Percentiles rank a stretch among this genome's conserved stretches.
These are phyloP conservation scores for Toxotes lorentzi DNA, from an alignment of 2,797 vertebrate genomes.

Conservation along the genomic window DNA sequence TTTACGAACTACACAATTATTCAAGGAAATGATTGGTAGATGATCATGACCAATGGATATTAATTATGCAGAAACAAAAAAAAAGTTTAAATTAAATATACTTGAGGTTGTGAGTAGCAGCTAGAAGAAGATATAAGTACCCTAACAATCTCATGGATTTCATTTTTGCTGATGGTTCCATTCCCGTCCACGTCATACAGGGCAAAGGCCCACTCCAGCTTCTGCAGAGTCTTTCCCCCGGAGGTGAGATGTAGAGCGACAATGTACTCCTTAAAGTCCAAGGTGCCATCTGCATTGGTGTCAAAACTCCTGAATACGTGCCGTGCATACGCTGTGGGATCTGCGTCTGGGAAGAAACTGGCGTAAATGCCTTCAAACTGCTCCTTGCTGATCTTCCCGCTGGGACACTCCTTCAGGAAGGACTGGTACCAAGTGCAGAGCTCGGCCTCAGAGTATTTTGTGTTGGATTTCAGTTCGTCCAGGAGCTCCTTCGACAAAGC, in stretches of 20 bases:
- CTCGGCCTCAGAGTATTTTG: slow-evolving; percentile 90
- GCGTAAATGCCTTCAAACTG: slow-evolving; percentile 94
- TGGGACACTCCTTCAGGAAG: slow-evolving; percentile 93
- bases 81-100: not conserved
- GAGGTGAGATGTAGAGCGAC: slow-evolving; percentile 95
- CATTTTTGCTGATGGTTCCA: slow-evolving; percentile 92
- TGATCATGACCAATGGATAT: no score
- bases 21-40: not conserved
- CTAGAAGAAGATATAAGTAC: slow-evolving; percentile 70
- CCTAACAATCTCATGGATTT: slow-evolving; percentile 93
- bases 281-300: slow-evolving; percentile 91
- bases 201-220: slow-evolving; percentile 96
- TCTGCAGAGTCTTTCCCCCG: slow-evolving; percentile 89
- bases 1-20: not conserved
- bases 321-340: slow-evolving; percentile 90
- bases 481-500: slow-evolving; percentile 92
- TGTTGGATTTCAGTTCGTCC: slow-evolving; percentile 92
- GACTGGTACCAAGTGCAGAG: slow-evolving; percentile 92
- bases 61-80: not conserved
- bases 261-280: slow-evolving; percentile 96
- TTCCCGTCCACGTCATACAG: slow-evolving; percentile 95
- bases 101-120: not conserved
- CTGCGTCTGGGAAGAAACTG: slow-evolving; percentile 92
- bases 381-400: slow-evolving; percentile 88
- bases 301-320: slow-evolving; percentile 98